Evolutionary conservation across 2,888 invertebrate genomes (phyloP).

Genomic region (Catocala sponsa): DNA sequence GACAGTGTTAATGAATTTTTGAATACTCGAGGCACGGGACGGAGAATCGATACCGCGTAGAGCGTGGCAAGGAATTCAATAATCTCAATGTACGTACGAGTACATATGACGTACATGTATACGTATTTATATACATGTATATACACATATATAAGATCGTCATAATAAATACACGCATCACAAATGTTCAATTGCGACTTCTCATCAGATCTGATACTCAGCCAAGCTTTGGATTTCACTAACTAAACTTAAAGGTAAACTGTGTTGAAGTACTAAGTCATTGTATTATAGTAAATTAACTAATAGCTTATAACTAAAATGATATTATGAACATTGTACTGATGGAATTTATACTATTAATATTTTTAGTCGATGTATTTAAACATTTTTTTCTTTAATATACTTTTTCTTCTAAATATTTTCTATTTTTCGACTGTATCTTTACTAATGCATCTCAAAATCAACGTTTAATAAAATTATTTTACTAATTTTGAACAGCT

Average conservation of each 20-base stretch:
- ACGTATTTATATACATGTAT: conserved; percentile 16
- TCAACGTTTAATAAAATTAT: conserved; percentile 54
- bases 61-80: conserved; percentile 70
- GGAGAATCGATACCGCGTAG: conserved; percentile 80
- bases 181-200: conserved; percentile 25
- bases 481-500: conserved; percentile 54
- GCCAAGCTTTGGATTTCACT: conserved; percentile 36
- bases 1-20: conserved; percentile 83
- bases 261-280: conserved; percentile 11
- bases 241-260: conserved; percentile 14
- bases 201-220: conserved; percentile 24
- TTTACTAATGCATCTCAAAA: conserved; percentile 56
- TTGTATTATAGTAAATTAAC: conserved; percentile 43
- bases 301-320: conserved; percentile 61
- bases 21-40: conserved; percentile 82
- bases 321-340: conserved; percentile 65
- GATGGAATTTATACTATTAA: conserved; percentile 44
- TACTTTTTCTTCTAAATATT: conserved; percentile 45
- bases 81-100: conserved; percentile 43
- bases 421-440: conserved; percentile 42
- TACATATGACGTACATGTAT: conserved; percentile 20
- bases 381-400: conserved; percentile 46
- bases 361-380: conserved; percentile 52
- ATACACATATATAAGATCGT: conserved; percentile 23
- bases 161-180: conserved; percentile 28